Evolutionary conservation across 2,797 vertebrate genomes (phyloP), one percentile per base, ranked within the genome.

Genomic region (Gymnoscopelus microlampas): DNA sequence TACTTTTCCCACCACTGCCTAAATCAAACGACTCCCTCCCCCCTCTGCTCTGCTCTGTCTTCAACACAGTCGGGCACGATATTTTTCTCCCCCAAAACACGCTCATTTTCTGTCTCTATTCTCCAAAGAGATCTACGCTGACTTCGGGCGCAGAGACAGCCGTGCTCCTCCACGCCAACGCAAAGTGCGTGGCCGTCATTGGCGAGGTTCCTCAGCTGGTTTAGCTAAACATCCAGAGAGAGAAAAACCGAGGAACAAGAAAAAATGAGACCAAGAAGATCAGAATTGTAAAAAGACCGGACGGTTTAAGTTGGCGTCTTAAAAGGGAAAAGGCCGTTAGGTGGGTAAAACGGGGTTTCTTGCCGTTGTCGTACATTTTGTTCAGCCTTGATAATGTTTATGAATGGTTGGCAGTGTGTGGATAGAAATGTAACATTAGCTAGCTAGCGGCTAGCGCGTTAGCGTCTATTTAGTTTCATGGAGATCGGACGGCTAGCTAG

Each of bases 221-320:
- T 44, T 85, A 87, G 86, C 88, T 76, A 86, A 91, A 88, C 85
- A 89, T 84, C 76, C 79, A 82, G 66, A 82, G 83, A 77, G 76
- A 83, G 71, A 80, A 76, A 19, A 85, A 70, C 50, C 12, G 50
- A 85, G 84, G 86, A 82, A 75, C 80, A 81, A 77, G 78, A 78
- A 23, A 80, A 80, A 89, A 84, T 76, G 70, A 85, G 77, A 78
- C 67, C 79, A 82, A 81, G 79, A 80, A 77, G 83, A 70, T 58
- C 6, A 76, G 26, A 69, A 82, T 49, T 74, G 2, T 74, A 66
- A 13, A 19, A 68, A 62, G 53, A 19, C 29, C 15, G 32, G 53
- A 13, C 58, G 73, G 12, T 51, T 49, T 51, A 26, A 47, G 56
- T 58, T 32, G 55, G 3, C 53, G 54, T 60, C 54, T 7, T 12